phyloP scores from a whole-genome alignment of 2,113 vertebrate genomes.

The Oncorhynchus tshawytscha region DNA sequence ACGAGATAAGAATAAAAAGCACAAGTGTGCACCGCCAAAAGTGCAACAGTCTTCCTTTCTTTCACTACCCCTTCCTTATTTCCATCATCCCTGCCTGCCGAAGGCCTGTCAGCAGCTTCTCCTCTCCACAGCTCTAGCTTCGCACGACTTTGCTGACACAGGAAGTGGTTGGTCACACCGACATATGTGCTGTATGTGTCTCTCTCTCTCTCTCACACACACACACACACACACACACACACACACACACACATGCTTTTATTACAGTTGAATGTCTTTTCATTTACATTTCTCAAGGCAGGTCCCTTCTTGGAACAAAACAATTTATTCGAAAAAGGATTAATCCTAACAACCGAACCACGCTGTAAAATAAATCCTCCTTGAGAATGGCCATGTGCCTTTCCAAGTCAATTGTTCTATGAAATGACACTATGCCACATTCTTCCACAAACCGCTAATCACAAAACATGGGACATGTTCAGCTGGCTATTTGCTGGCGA shows the following conservation, averaged over 20 bases:
- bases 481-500: slow-evolving; percentile 28
- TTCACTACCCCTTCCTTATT: slow-evolving; percentile 68
- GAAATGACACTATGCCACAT: slow-evolving; percentile 39
- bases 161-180: slow-evolving; percentile 58
- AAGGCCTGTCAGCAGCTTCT: slow-evolving; percentile 45
- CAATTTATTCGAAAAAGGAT: slow-evolving; percentile 48
- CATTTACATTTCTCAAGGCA: no score
- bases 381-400: slow-evolving; percentile 38
- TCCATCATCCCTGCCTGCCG: slow-evolving; percentile 59
- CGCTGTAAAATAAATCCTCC: slow-evolving; percentile 43
- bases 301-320: slow-evolving; percentile 2
- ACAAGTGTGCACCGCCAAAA: slow-evolving; percentile 48
- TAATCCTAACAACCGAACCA: slow-evolving; percentile 30
- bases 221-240: not conserved
- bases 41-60: slow-evolving; percentile 52
- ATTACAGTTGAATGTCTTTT: slow-evolving; percentile 6
- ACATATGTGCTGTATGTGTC: not conserved
- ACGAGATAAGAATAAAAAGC: slow-evolving; percentile 56
- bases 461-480: slow-evolving; percentile 46
- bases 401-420: slow-evolving; percentile 56
- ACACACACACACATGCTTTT: not conserved
- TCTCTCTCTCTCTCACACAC: slow-evolving; percentile 16
- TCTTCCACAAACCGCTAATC: slow-evolving; percentile 43
- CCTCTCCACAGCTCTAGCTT: slow-evolving; percentile 29
- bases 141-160: slow-evolving; percentile 41